Base-by-base conservation (phyloP, 2,113 vertebrate species). In the Condylura cristata region DNA sequence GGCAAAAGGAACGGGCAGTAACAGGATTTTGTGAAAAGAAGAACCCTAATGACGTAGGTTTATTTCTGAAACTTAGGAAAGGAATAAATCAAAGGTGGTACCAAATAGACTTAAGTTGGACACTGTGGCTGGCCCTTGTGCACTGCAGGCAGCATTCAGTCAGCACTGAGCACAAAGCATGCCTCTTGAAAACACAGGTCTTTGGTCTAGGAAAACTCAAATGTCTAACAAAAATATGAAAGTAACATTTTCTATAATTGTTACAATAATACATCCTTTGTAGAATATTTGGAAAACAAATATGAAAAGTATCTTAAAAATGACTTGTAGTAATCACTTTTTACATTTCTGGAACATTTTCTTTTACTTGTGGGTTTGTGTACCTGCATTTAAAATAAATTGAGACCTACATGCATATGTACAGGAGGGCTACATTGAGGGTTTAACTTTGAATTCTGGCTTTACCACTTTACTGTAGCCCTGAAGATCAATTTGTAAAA, bases 251-350 rank as follows among this genome's bases (percentile, higher is more conserved):
- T 37, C 48, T 1, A 66, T 37, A 8, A 68, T 37, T 56, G 1
- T 61, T 70, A 68, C 71, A 70, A 34, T 48, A 91, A 16, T n/a
- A 63, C 5, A 72, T 51, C 83, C 30, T 75, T 81, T 63, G 8
- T 8, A 95, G 71, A 84, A n/a, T 92, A 96, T 75, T 13, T 74
- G 46, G 7, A 87, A 85, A 39, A 83, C 34, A 61, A 95, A 92
- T 20, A 76, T 87, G 28, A 76, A 72, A 13, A 58, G 10, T 7
- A 71, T 41, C 22, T 68, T 48, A 66, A 96, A 87, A 96, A 68
- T 46, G 26, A 60, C 53, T 5, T 39, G 48, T 70, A 30, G 87
- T 78, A 84, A 79, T 60, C 9, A 24, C 17, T 92, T 85, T 86
- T 92, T 48, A 82, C 16, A 58, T 81, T 84, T 87, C 86, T 70